A percentile compares a stretch with the other conserved stretches of the same genome.
Evolutionary conservation across 2,888 invertebrate genomes (phyloP).

Genomic region (Chaitophorus viminalis): DNA sequence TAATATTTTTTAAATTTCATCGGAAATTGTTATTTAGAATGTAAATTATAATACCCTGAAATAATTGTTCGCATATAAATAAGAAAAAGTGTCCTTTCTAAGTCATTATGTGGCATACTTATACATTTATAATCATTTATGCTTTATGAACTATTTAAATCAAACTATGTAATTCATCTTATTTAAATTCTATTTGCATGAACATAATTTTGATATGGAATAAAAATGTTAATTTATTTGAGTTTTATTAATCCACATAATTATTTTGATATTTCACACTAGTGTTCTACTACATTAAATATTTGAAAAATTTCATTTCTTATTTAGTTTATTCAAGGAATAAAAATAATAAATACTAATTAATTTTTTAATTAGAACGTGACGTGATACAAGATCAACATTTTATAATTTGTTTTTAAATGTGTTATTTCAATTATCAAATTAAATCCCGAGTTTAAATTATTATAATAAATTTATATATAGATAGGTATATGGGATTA

Average conservation of each 20-base stretch:
- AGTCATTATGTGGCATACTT: background rate
- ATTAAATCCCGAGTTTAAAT: background rate
- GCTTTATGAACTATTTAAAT: too few relatives aligned
- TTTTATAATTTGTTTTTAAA: background rate
- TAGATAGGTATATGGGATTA: background rate
- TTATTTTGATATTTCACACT: background rate
- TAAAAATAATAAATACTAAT: background rate
- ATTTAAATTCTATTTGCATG: too few relatives aligned
- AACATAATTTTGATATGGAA: background rate
- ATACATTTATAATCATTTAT: background rate
- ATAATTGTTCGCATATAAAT: background rate
- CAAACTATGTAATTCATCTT: background rate
- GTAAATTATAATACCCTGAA: background rate
- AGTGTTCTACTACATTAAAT: background rate
- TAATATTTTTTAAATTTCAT: background rate
- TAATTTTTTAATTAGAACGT: conserved; percentile 3
- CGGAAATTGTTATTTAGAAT: background rate
- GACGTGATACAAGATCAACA: too few relatives aligned
- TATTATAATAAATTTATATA: background rate
- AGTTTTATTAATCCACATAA: background rate
- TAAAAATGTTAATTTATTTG: background rate
- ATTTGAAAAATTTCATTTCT: background rate
- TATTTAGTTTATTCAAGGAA: background rate
- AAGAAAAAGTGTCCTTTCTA: background rate
- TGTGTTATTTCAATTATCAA: background rate